Base-by-base conservation (phyloP, 1,140 invertebrate genomes). In the Xylocopa sonorina region DNA sequence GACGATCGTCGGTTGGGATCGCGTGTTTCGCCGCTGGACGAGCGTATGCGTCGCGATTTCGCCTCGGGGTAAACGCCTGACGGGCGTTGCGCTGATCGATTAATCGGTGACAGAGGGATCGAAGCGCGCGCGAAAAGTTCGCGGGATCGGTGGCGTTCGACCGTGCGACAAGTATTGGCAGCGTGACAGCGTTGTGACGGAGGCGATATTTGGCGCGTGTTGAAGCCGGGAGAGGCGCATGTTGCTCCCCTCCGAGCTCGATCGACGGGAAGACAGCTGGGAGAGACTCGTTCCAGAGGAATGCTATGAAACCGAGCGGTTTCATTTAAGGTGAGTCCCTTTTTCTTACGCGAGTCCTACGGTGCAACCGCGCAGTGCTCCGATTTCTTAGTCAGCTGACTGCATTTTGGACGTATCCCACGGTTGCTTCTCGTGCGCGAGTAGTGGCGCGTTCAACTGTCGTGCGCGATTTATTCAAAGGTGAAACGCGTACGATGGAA, bases 181-280 rank as follows among this genome's bases (percentile, higher is more conserved):
- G 64, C 60, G 64, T 29, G 41, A 43, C 24, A 38, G 4, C 60
- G 16, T n/a, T 27, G 43, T 55, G 14, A 51, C n/a, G 24, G 21
- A 12, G 57, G 38, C 18, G 46, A 53, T 27, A 10, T 64, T 67
- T 51, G 32, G 27, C 53, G 60, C 58, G 72, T 83, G 71, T 27
- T 24, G 53, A 53, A 66, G 62, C 51, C 55, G 57, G 53, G 46
- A 53, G 72, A 53, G 72, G 85, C 84, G 84, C 78, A 86, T 86
- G 84, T 86, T 86, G 80, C 46, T 64, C 66, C 62, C 34, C 83
- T 86, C 29, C 46, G 38, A 51, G 46, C 83, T 83, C 67, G 71
- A 86, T 85, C 76, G 43, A 51, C 27, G 66, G 24, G 32, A 72
- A n/a, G 57, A 85, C 83, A 82, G 72, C 57, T 69, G 83, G 83